Percentiles rank a stretch among this genome's conserved stretches.
These are phyloP conservation scores for Panthera leo DNA, from an alignment of 2,113 vertebrate species.

Conservation along the genomic window DNA sequence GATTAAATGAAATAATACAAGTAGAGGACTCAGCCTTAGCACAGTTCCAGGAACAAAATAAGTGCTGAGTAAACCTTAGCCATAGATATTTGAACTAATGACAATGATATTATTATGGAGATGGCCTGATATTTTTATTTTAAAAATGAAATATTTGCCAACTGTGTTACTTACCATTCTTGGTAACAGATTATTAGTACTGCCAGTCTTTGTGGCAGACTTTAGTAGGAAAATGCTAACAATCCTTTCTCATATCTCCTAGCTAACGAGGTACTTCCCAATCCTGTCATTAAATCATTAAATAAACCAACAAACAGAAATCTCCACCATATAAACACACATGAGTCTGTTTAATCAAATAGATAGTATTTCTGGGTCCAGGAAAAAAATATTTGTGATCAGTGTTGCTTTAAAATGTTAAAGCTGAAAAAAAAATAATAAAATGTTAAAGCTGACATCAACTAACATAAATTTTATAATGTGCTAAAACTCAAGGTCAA, in stretches of 20 bases:
- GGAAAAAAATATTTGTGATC: neutral
- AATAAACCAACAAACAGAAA: constrained; percentile 16
- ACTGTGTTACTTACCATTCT: neutral
- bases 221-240: neutral
- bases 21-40: neutral
- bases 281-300: neutral
- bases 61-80: neutral
- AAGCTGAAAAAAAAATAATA: neutral
- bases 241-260: neutral
- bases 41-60: neutral
- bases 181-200: neutral
- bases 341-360: constrained; percentile 30
- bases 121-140: constrained; percentile 3
- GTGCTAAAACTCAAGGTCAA: constrained; percentile 53
- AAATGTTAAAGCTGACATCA: constrained; percentile 9
- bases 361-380: constrained; percentile 3
- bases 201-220: neutral
- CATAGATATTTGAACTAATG: neutral
- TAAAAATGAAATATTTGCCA: constrained; percentile 27
- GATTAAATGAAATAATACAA: neutral
- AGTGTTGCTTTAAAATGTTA: constrained; percentile 22
- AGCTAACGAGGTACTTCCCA: neutral
- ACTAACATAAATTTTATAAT: neutral
- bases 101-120: neutral
- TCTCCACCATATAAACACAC: neutral